A percentile compares a stretch with the other conserved stretches of the same genome.
phyloP scores from a whole-genome alignment of 35 echinoderm and acorn worm genomes.

The Holothuria glaberrima region DNA sequence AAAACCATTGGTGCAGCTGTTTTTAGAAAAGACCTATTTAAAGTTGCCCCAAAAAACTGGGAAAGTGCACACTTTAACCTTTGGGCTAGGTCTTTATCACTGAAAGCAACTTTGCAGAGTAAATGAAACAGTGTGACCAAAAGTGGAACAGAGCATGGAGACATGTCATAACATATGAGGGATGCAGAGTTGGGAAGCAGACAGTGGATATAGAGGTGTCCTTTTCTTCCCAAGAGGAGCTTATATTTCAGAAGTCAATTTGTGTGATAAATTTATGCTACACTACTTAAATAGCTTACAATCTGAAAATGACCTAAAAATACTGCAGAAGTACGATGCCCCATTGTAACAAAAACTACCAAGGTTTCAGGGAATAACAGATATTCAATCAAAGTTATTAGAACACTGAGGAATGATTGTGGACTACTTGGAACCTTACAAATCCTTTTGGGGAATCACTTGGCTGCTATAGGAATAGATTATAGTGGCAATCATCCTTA shows the following conservation, averaged over 20 bases:
- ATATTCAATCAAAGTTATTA: no score
- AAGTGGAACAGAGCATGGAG: not conserved
- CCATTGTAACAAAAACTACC: not conserved
- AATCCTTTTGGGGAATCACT: no score
- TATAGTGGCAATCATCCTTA: no score
- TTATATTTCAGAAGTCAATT: constrained; percentile 40
- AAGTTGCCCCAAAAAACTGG: no score
- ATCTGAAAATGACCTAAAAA: constrained; percentile 11
- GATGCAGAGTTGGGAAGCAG: not conserved
- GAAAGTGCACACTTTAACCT: no score
- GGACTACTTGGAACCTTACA: no score
- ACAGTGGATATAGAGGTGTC: not conserved
- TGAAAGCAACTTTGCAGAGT: not conserved
- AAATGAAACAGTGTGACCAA: constrained; percentile 1
- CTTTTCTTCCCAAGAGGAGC: constrained; percentile 15
- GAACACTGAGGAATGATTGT: no score
- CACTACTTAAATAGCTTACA: constrained; percentile 4
- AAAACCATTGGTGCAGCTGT: no score
- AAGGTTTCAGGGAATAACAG: no score
- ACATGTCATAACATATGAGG: not conserved
- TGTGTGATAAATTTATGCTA: constrained; percentile 7
- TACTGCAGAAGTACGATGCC: not conserved
- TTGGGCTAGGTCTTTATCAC: no score
- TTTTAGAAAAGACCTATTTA: no score
- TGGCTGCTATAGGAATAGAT: no score